A percentile compares a stretch with the other conserved stretches of the same genome.
Conservation (phyloP, 2,113 vertebrate genomes). For the Elephas maximus region DNA sequence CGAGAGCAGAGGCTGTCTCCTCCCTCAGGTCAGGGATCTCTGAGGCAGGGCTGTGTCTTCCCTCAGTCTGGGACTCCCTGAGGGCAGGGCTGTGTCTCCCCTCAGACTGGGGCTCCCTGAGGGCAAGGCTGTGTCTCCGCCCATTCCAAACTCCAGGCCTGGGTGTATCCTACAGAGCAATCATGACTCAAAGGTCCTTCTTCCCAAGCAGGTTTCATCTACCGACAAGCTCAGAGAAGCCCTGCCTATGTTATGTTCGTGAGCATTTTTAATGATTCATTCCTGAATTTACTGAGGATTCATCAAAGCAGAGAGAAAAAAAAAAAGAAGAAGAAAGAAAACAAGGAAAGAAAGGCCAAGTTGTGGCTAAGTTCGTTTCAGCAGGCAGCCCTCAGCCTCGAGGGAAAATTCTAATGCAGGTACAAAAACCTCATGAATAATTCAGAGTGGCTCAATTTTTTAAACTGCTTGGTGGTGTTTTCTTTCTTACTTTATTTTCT, state of each 20-base stretch:
- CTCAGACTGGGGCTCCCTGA: background rate
- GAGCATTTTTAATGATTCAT: constrained; percentile 41
- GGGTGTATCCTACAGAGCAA: rapidly evolving
- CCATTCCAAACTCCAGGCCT: too few species aligned
- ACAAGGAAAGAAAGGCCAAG: constrained; percentile 60
- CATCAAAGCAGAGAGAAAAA: background rate
- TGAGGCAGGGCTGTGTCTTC: background rate
- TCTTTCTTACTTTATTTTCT: background rate
- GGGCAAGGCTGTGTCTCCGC: rapidly evolving
- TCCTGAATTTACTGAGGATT: constrained; percentile 41
- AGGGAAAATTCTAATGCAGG: constrained; percentile 62
- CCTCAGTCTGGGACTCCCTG: background rate
- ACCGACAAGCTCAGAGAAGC: background rate
- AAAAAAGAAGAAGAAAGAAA: constrained; percentile 4
- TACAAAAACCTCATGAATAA: constrained; percentile 75
- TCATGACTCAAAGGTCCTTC: background rate
- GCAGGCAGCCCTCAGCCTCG: constrained; percentile 56
- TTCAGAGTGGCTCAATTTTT: constrained; percentile 69
- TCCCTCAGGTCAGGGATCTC: background rate
- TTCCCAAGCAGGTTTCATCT: background rate
- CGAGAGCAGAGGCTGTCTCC: background rate
- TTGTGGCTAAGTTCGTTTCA: constrained; percentile 61
- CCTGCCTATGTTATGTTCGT: background rate
- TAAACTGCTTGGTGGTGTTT: constrained; percentile 36
- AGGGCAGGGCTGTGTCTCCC: background rate